Base-by-base conservation (phyloP, 2,888 invertebrate species). In the Fragum whitleyi region DNA sequence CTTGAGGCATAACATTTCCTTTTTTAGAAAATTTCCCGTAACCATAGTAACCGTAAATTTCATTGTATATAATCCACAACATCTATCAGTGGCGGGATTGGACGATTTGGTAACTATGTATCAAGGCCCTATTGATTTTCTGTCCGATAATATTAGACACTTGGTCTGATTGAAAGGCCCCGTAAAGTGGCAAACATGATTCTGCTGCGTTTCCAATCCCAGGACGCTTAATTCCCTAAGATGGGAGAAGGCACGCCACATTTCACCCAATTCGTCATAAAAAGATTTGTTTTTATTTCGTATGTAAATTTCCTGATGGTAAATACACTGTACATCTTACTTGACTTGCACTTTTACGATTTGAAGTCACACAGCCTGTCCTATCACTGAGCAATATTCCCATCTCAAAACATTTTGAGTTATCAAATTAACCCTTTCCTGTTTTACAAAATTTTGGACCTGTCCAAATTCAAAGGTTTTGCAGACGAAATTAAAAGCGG, bases 151-250 rank as follows among this genome's bases (percentile, higher is more conserved):
- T 82, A 82, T 85, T 82, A 85, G 85, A 79, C 79, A 71, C 26
- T 72, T 32, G 32, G 70, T 62, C 77, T 82, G 85, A 85, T 85
- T 82, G 82, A 85, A 81, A 79, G n/a, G 59, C 76, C 68, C 73
- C 73, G 77, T 79, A 85, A 85, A 80, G 85, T 85, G 81, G 85
- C 85, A 77, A 85, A 79, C 81, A 80, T 72, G 71, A 55, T 70
- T 82, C 77, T 65, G 72, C 70, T 72, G 75, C 82, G 75, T 69
- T 75, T 82, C 77, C 81, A 75, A 80, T 79, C 71, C 81, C 62
- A 69, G 59, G 73, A 70, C 29, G 32, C 42, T 71, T 57, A 77
- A 72, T 67, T 69, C 65, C 67, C 42, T 19, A 59, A 23, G 59
- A 82, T 79, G 72, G 74, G 55, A 59, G 26, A 29, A 57, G 36